Conservation (phyloP, 2,888 invertebrate species). For the Galeopsomyia nigrocyanea region DNA sequence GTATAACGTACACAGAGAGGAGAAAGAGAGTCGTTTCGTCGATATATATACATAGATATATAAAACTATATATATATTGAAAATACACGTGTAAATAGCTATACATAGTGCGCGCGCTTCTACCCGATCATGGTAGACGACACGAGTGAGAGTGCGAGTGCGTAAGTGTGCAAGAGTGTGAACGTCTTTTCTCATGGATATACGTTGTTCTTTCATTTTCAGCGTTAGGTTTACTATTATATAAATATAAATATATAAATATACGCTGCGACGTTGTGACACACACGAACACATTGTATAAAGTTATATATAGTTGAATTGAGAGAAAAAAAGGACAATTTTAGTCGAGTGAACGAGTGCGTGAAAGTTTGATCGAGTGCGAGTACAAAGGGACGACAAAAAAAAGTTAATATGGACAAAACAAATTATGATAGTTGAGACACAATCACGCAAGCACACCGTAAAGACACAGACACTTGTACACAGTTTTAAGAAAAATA, state of each 20-base stretch:
- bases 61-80: constrained; percentile 29
- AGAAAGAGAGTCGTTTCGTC: constrained; percentile 6
- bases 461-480: constrained; percentile 24
- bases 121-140: constrained; percentile 29
- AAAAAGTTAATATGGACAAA: constrained; percentile 11
- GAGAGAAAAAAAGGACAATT: constrained; percentile 7
- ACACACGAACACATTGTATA: constrained; percentile 44
- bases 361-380: constrained; percentile 22
- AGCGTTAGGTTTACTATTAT: constrained; percentile 46
- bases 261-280: constrained; percentile 54
- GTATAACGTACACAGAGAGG: too few relatives aligned
- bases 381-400: constrained; percentile 22
- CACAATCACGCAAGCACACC: constrained; percentile 25
- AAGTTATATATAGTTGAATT: constrained; percentile 26
- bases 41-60: constrained; percentile 2
- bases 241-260: constrained; percentile 46
- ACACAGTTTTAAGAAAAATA: constrained; percentile 18
- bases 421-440: constrained; percentile 9
- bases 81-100: constrained; percentile 53
- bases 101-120: constrained; percentile 51
- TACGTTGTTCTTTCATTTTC: constrained; percentile 39
- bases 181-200: constrained; percentile 16
- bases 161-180: constrained; percentile 19
- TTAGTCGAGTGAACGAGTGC: constrained; percentile 30
- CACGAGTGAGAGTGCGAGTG: constrained; percentile 9